These are phyloP conservation scores for Nephrotoma flavescens DNA, from an alignment of 2,888 invertebrate genomes.

Conservation along the genomic window DNA sequence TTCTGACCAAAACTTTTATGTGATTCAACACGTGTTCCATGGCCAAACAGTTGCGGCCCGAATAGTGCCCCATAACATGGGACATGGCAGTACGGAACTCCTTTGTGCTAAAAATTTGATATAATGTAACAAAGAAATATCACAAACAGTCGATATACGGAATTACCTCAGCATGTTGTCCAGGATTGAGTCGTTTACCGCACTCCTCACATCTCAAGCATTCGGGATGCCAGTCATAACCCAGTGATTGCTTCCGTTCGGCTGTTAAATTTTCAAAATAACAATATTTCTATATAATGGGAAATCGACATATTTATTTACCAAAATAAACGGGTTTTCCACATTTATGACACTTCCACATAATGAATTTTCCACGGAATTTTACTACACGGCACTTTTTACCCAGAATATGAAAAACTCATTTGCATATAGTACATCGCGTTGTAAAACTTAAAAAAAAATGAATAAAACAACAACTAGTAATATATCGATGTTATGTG, in stretches of 20 bases:
- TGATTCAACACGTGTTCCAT: constrained; percentile 67
- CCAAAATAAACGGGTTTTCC: constrained; percentile 69
- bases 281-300: constrained; percentile 2
- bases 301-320: constrained; percentile 23
- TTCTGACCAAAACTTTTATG: constrained; percentile 66
- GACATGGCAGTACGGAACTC: constrained; percentile 70
- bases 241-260: constrained; percentile 71
- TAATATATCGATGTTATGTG: neutral
- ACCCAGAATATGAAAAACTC: neutral
- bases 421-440: neutral
- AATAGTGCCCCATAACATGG: constrained; percentile 72
- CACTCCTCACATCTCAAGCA: constrained; percentile 72
- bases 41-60: constrained; percentile 69
- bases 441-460: neutral
- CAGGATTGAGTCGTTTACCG: constrained; percentile 64
- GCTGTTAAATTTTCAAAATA: constrained; percentile 34
- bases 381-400: neutral
- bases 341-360: constrained; percentile 76
- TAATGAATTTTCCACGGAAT: constrained; percentile 19
- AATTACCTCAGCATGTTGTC: constrained; percentile 64
- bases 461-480: neutral
- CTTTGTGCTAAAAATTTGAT: constrained; percentile 46
- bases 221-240: constrained; percentile 76
- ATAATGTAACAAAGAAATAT: constrained; percentile 12
- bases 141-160: neutral